A percentile compares a stretch with the other conserved stretches of the same genome.
Conservation (phyloP, 2,797 vertebrate genomes). For the Remorina albescens region DNA sequence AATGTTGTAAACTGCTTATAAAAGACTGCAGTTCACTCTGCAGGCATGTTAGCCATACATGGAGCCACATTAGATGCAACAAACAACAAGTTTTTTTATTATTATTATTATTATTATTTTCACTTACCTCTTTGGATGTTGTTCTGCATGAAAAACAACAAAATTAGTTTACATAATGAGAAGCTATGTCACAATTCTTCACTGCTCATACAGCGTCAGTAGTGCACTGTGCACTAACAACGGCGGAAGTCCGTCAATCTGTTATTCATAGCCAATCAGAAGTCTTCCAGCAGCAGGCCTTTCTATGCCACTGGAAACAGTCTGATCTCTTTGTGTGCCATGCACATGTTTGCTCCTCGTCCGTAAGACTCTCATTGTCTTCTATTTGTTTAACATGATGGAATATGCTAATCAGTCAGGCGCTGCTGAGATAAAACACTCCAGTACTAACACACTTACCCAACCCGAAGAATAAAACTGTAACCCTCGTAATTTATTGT, state of each 20-base stretch:
- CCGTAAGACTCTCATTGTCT: slow-evolving; percentile 76
- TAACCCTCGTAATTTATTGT: slow-evolving; percentile 62
- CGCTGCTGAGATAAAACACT: slow-evolving; percentile 57
- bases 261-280: slow-evolving; percentile 68
- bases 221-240: slow-evolving; percentile 40
- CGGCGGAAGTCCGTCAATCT: slow-evolving; percentile 67
- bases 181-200: background rate
- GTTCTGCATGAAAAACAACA: slow-evolving; percentile 27
- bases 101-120: background rate
- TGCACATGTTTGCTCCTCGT: slow-evolving; percentile 57
- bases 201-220: slow-evolving; percentile 24
- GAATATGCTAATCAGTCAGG: slow-evolving; percentile 78
- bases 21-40: background rate
- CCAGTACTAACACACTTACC: slow-evolving; percentile 28
- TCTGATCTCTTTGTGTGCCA: slow-evolving; percentile 74
- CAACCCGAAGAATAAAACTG: slow-evolving; percentile 55
- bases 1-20: background rate
- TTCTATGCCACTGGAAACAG: slow-evolving; percentile 59
- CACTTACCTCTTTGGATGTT: background rate
- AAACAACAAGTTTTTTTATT: background rate
- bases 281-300: slow-evolving; percentile 50
- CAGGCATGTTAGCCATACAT: background rate
- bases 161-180: slow-evolving; percentile 30
- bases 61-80: background rate
- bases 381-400: slow-evolving; percentile 84